Percentiles rank a stretch among this genome's conserved stretches.
phyloP scores from a whole-genome alignment of 2,888 invertebrate species.

The Phasia obesa region DNA sequence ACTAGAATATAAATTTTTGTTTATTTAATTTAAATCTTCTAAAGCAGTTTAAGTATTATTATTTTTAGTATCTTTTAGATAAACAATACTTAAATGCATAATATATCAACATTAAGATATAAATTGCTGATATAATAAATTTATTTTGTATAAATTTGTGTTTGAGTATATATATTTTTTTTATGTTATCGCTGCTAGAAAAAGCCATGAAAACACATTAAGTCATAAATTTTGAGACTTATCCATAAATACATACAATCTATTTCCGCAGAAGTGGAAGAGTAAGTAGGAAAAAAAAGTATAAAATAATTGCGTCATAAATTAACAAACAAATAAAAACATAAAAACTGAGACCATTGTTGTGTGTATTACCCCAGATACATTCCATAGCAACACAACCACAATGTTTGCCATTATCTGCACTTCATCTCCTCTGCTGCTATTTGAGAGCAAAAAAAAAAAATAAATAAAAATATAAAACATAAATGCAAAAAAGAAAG shows the following conservation, averaged over 20 bases:
- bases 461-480: conserved; percentile 19
- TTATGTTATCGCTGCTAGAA: conserved; percentile 14
- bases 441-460: background rate
- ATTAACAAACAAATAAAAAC: conserved; percentile 69
- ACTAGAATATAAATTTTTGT: no score
- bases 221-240: conserved; percentile 71
- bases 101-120: conserved; percentile 67
- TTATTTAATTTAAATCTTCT: background rate
- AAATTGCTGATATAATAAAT: conserved; percentile 51
- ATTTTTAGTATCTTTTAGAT: conserved; percentile 35
- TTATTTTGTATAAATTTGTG: conserved; percentile 22
- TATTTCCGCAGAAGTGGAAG: conserved; percentile 45
- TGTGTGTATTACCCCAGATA: conserved; percentile 16
- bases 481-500: conserved; percentile 20
- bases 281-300: conserved; percentile 14
- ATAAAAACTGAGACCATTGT: conserved; percentile 62
- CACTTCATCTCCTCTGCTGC: conserved; percentile 21
- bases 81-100: conserved; percentile 55
- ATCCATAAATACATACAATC: conserved; percentile 68
- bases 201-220: conserved; percentile 62
- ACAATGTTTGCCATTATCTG: conserved; percentile 40
- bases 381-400: conserved; percentile 12
- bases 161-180: background rate
- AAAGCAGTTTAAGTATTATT: background rate
- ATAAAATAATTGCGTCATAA: conserved; percentile 70